Evolutionary conservation across 2,797 vertebrate genomes (phyloP), one percentile per base, ranked within the genome.

Genomic region (Aeoliscus strigatus): DNA sequence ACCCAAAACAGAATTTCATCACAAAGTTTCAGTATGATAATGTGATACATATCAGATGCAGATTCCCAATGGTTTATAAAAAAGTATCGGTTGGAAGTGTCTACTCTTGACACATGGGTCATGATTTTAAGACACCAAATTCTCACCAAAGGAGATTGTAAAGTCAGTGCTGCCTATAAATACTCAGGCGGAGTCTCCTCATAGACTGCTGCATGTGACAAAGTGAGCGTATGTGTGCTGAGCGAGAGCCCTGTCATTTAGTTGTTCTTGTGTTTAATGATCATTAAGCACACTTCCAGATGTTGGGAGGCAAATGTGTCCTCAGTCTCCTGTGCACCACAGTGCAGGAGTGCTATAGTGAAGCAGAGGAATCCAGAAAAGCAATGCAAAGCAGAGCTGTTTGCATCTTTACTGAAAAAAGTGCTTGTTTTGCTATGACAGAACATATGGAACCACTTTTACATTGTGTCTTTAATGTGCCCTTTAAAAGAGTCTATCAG

Each of bases 261-360:
- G 64, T 77, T 70, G 36, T 66, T 76, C 72, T 67, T 62, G 63
- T 47, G 75, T 77, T 83, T 78, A 83, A 79, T 82, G 72, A 76
- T 81, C 80, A 83, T 81, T 80, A 82, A 84, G 67, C 66, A 60
- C 14, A 39, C 69, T 78, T 86, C 82, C 82, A 87, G 84, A 88
- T 88, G 86, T 85, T 70, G 60, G 77, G 70, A 65, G 60, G 51
- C 44, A 51, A 71, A 70, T 51, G 58, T 41, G 51, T 79, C 72
- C 70, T 73, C 65, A 74, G 68, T 47, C 35, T 40, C 45, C 18
- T 50, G 67, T 70, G 62, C 63, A 74, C 63, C 51, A 47, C 44
- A 55, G 39, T 60, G 60, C 60, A 72, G 45, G 46, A 51, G 39
- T 10, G 27, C 27, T 35, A 25, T 17, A 66, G 44, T 36, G 42